Evolutionary conservation across 2,888 invertebrate species (phyloP), one percentile per base, ranked within the genome.

Genomic region (Amphipoea lucens): DNA sequence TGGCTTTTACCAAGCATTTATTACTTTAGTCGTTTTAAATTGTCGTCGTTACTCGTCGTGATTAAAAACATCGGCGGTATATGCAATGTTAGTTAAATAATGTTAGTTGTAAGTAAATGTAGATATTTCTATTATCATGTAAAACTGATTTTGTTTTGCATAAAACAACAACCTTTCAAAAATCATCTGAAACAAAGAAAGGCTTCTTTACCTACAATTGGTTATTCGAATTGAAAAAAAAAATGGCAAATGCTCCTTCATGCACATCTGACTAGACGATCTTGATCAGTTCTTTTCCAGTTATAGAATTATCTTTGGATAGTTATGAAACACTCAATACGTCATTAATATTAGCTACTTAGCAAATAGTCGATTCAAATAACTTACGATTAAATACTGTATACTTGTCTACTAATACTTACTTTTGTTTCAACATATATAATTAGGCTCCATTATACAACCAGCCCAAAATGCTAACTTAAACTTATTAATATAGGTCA

Each of bases 41-140:
- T 20, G 9, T 40, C 40, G n/a, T 57, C 40, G 20, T 62, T 62
- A n/a, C 45, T 63, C 72, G 76, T 85, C 77, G 60, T 70, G 17
- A 72, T 68, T 63, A 3, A 68, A 70, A 62, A 54, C 72, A 67
- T 68, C 63, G 74, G 66, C 74, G 74, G 76, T 42, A 78, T 65
- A 68, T 88, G 84, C 89, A 87, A 87, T 87, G 79, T 75, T 84
- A 87, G 88, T 78, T 78, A 85, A 3, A 42, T 70, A 57, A 23
- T 69, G 23, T 40, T 83, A 85, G 42, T 70, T 78, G 62, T 87
- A 81, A 83, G 82, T 79, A 69, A 82, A 86, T 82, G 68, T 86
- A 87, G 57, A 68, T 78, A 74, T 66, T 73, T 51, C 42, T 84
- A 57, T 20, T n/a, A 51, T 17, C 20, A n/a, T 66, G 12, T 45